Base-by-base conservation (phyloP, 2,113 vertebrate genomes). In the Felis catus region DNA sequence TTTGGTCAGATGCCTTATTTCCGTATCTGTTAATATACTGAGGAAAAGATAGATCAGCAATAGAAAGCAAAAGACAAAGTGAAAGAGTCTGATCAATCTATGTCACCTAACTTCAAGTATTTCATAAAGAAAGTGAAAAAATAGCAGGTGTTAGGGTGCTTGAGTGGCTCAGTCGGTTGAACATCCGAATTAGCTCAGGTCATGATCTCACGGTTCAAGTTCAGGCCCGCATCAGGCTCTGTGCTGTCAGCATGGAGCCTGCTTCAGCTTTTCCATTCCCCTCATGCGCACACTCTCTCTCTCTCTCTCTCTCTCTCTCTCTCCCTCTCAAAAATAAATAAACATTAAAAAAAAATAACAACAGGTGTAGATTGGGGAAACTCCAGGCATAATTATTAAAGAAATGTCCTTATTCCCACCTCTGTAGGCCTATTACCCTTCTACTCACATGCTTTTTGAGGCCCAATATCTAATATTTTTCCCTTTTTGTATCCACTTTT, bases 81-180 rank as follows among this genome's bases (percentile, higher is more conserved):
- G 25, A 79, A 55, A 71, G 41, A 41, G 66, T 41, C 10, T 33
- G 2, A n/a, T 76, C 13, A 13, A 74, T 53, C 48, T 82, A 4
- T 25, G 68, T 12, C 53, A 31, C 53, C 12, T 33, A 66, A 14
- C 12, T 55, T 36, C 53, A 89, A 58, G 70, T 14, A 70, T 65
- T 55, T 83, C 39, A 33, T 27, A 70, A 71, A 70, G 53, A 91
- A 92, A 71, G 25, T 36, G 4, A 4, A 79, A 90, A 96, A 82
- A 55, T 7, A 88, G 14, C 66, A 85, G 12, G 10, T 85, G 27
- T 31, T 58, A 18, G 55, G 16, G 55, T 5, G 53, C 53, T 16
- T 55, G 16, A 15, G 53, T 55, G 14, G 55, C 55, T 58, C 18
- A 55, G 55, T 55, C 5, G 18, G 55, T 18, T 58, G 14, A 58